phyloP scores from a whole-genome alignment of 2,113 vertebrate genomes.

The Panthera leo region DNA sequence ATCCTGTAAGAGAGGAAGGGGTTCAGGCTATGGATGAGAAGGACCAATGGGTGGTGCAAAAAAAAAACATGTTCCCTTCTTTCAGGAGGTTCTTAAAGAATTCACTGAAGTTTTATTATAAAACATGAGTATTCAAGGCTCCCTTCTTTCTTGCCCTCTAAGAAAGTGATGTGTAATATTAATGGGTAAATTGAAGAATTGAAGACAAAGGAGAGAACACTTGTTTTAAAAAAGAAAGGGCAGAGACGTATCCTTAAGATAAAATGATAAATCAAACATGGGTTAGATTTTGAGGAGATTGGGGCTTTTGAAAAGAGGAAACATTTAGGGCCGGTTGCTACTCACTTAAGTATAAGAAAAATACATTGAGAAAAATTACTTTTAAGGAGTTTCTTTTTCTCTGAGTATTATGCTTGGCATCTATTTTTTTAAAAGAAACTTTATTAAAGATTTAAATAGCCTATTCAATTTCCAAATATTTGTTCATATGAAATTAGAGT shows the following conservation, averaged over 20 bases:
- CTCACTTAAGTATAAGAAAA: neutral
- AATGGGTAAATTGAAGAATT: neutral
- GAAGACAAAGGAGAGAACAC: neutral
- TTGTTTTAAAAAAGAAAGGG: neutral
- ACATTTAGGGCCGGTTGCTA: neutral
- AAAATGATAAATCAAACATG: neutral
- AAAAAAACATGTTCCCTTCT: neutral
- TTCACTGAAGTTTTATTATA: neutral
- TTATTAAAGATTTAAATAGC: conserved; percentile 43
- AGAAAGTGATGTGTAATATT: neutral
- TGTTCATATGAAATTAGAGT: neutral
- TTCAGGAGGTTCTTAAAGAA: neutral
- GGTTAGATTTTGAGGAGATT: neutral
- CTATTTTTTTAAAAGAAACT: neutral
- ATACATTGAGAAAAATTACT: neutral
- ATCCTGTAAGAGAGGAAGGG: neutral
- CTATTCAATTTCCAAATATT: conserved; percentile 35
- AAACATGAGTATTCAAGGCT: neutral
- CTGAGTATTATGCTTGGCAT: neutral
- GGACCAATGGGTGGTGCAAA: neutral
- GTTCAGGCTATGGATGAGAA: neutral
- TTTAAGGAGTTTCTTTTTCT: neutral
- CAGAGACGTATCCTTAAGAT: neutral
- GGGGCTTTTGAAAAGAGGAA: neutral
- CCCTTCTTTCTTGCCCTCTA: neutral